These are phyloP conservation scores for Drosophila barbarae DNA, from an alignment of 2,888 invertebrate genomes.

Conservation along the genomic window DNA sequence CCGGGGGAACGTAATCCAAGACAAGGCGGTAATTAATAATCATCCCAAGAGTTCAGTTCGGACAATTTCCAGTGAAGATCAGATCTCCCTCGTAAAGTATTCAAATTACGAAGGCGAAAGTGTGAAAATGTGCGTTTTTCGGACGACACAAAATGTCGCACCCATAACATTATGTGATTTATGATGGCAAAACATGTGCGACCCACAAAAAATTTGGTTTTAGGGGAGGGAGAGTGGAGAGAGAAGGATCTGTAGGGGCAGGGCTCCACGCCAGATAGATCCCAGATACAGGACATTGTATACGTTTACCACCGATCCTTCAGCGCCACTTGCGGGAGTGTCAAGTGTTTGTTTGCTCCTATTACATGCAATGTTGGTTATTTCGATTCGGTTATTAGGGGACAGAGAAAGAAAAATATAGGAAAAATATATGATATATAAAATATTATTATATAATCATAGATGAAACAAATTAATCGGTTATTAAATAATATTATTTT, in stretches of 20 bases:
- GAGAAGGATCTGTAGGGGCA: slow-evolving; percentile 14
- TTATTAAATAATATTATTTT: not conserved
- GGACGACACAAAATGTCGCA: slow-evolving; percentile 72
- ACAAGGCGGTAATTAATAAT: slow-evolving; percentile 73
- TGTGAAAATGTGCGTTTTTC: slow-evolving; percentile 76
- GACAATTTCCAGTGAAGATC: slow-evolving; percentile 58
- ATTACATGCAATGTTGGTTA: slow-evolving; percentile 62
- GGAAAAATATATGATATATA: not conserved
- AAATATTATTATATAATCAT: not conserved
- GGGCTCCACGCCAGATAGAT: slow-evolving; percentile 21
- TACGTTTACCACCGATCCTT: slow-evolving; percentile 51
- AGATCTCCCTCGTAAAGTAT: slow-evolving; percentile 61
- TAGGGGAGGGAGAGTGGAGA: not conserved
- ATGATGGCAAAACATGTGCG: slow-evolving; percentile 79
- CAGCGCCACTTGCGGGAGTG: slow-evolving; percentile 70
- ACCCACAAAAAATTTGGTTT: slow-evolving; percentile 69
- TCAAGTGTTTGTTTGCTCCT: slow-evolving; percentile 63
- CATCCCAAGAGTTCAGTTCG: slow-evolving; percentile 12
- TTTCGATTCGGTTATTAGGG: slow-evolving; percentile 49
- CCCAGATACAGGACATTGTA: slow-evolving; percentile 28
- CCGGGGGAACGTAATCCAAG: slow-evolving; percentile 61
- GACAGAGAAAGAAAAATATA: not conserved
- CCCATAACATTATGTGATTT: slow-evolving; percentile 78
- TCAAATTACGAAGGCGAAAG: slow-evolving; percentile 75
- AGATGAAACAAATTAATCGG: not conserved